Base-by-base conservation (phyloP, 2,113 vertebrate species). In the Poicephalus gulielmi region DNA sequence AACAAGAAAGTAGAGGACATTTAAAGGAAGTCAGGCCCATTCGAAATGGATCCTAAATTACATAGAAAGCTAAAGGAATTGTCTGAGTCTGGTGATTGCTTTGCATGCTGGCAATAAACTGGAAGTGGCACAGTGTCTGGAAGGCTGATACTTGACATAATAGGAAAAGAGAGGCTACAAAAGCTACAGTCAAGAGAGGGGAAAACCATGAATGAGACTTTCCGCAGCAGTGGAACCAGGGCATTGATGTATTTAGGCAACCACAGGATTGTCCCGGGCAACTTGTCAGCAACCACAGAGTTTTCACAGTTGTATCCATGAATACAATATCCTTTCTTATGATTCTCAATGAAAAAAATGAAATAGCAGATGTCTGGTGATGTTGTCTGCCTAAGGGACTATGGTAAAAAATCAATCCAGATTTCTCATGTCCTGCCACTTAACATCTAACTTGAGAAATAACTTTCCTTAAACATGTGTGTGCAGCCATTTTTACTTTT, bases 201-300 rank as follows among this genome's bases (percentile, higher is more conserved):
- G 92, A 85, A 92, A 93, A 50, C 55, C 50, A 52, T 67, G 82
- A 95, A 88, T 81, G 78, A 88, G 46, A 62, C 94, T 93, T 97
- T 88, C 93, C 8, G 3, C 46, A 74, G 23, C 5, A 7, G 74
- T 85, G 59, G n/a, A 91, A 87, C 31, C 41, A 76, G 82, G 39
- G 15, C 43, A 74, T 9, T 11, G 12, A 30, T 96, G 37, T 63
- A 24, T 86, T 93, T 63, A 70, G 43, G 55, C 53, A 88, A 49
- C 91, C 95, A 87, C 84, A 91, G 90, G 90, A 95, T 91, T 96
- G 85, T 93, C 49, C 75, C 30, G 79, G 87, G 82, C 78, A 95
- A 19, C 79, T 90, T 95, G 74, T 91, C 82, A 94, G 78, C 31
- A 94, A 7, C 93, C 75, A 66, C 87, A 70, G 18, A 68, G 41